Evolutionary conservation across 2,888 invertebrate genomes (phyloP), one percentile per base, ranked within the genome.

Genomic region (Tipula vernalis): DNA sequence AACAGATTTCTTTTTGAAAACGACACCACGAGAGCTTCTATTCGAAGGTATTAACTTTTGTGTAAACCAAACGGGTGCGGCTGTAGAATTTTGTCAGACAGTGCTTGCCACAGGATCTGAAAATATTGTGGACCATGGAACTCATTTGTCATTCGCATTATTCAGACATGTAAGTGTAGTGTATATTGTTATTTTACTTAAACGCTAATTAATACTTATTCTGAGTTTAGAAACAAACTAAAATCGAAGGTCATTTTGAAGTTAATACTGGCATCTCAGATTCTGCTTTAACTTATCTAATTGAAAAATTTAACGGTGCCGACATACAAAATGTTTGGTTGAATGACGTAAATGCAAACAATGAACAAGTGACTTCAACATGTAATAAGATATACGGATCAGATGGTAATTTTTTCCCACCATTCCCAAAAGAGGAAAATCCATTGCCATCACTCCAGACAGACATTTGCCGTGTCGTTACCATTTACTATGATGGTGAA

Each of bases 321-420:
- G 89, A 91, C 0, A 89, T 91, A 86, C 90, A 94, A 36, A 88
- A 90, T 0, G 89, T 90, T 85, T 94, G 94, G 92, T 90, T 91
- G 89, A 88, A 89, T 87, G 10, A 1, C 10, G 93, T 90, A 87
- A 91, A 92, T 87, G 90, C 90, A 10, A 39, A n/a, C 5, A 5
- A 39, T 42, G 44, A 10, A 15, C 3, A 18, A 1, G 6, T 6
- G 8, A 90, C 91, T 1, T 93, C 93, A 0, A 89, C 91, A 0
- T 96, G 96, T 89, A 95, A 95, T 89, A 92, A 92, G 90, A 93
- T 96, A 88, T 93, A 94, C 85, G 96, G 95, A 3, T 95, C 95
- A 0, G 96, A 96, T 89, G 92, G 95, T 0, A 94, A 94, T 0
- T 92, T 95, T 51, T 96, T 94, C 90, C 93, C 94, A 0, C 95